Evolutionary conservation across 2,888 invertebrate species (phyloP).

Genomic region (Stenodema calcarata): DNA sequence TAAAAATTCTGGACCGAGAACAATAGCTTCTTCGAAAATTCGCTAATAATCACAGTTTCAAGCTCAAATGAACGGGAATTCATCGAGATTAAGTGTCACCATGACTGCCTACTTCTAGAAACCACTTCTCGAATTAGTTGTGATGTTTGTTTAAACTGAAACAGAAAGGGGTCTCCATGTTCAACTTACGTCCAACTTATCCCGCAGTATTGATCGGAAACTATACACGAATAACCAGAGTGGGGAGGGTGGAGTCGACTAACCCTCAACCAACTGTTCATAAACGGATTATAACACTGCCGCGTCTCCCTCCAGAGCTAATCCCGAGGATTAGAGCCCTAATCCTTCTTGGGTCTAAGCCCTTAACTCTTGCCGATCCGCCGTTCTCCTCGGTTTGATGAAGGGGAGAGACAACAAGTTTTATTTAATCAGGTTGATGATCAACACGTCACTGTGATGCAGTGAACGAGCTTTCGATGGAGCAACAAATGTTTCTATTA

Average conservation of each 20-base stretch:
- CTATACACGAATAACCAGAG: not conserved
- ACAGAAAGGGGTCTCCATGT: too few species aligned
- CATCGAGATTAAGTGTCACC: too few species aligned
- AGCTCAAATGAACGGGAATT: too few species aligned
- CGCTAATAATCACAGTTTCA: too few species aligned
- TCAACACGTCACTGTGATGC: not conserved
- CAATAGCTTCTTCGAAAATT: too few species aligned
- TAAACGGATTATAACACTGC: not conserved
- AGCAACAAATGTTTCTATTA: too few species aligned
- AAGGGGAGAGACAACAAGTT: not conserved
- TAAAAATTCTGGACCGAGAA: too few species aligned
- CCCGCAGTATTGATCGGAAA: too few species aligned
- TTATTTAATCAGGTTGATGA: not conserved
- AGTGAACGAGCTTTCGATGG: not conserved
- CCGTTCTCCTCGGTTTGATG: not conserved
- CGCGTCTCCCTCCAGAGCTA: not conserved
- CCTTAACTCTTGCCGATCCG: not conserved
- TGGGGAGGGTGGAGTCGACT: not conserved
- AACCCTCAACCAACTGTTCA: not conserved
- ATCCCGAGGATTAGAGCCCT: not conserved
- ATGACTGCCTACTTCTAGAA: too few species aligned
- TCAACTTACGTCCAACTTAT: too few species aligned
- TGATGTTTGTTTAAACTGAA: too few species aligned
- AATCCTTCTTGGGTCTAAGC: not conserved
- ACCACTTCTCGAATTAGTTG: too few species aligned